Conservation (phyloP, 1,140 invertebrate genomes). For the Drosophila subpulchrella region DNA sequence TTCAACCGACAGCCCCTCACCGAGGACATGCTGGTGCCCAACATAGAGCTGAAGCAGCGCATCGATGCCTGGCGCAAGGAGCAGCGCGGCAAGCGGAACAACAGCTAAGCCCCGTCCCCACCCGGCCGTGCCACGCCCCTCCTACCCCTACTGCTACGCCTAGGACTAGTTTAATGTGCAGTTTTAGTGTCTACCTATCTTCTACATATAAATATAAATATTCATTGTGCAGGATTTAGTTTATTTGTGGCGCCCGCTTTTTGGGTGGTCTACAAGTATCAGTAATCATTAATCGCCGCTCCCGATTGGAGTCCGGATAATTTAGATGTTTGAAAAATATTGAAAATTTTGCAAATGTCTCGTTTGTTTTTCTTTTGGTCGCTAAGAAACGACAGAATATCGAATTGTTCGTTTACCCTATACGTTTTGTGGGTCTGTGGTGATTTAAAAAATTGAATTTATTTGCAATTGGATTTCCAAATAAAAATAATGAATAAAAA, state of each 20-base stretch:
- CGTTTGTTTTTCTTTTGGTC: constrained; percentile 14
- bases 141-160: constrained; percentile 23
- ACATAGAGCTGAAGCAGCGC: constrained; percentile 90
- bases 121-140: not conserved
- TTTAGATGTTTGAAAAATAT: constrained; percentile 19
- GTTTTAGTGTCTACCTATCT: constrained; percentile 69
- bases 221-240: constrained; percentile 38
- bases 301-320: constrained; percentile 2
- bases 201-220: constrained; percentile 51
- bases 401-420: constrained; percentile 16
- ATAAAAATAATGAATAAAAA: constrained; percentile 28
- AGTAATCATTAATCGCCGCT: constrained; percentile 12
- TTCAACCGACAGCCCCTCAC: constrained; percentile 97
- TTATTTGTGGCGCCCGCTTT: constrained; percentile 3
- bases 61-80: constrained; percentile 92
- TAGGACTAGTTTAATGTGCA: constrained; percentile 73
- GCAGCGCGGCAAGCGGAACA: constrained; percentile 86
- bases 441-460: constrained; percentile 26
- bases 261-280: not conserved
- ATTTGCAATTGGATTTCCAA: constrained; percentile 35
- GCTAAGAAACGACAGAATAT: constrained; percentile 10
- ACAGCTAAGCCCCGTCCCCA: constrained; percentile 55
- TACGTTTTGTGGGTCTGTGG: constrained; percentile 11
- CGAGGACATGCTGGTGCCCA: constrained; percentile 93
- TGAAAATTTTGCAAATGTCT: constrained; percentile 36